Percentiles rank a stretch among this genome's conserved stretches.
These are phyloP conservation scores for Amyelois transitella DNA, from an alignment of 1,140 invertebrate species.

Conservation along the genomic window DNA sequence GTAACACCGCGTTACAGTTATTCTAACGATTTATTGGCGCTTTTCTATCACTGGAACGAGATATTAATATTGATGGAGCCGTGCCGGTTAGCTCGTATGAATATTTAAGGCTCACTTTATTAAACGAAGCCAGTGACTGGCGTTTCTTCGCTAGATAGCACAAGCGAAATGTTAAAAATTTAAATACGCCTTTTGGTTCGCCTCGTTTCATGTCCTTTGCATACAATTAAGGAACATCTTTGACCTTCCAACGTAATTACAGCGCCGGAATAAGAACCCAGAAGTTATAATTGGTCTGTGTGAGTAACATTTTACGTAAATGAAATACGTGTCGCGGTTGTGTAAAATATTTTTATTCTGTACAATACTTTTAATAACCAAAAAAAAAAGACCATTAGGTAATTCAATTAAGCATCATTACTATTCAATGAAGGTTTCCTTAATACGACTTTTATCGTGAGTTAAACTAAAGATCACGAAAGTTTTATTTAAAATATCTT, in stretches of 20 bases:
- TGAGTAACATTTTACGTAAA: background rate
- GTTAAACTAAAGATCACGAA: too few relatives aligned
- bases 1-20: slow-evolving; percentile 11
- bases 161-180: background rate
- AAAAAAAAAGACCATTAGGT: background rate
- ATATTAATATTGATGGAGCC: slow-evolving; percentile 48
- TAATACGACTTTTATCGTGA: too few relatives aligned
- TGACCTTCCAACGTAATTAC: background rate
- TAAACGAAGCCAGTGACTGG: slow-evolving; percentile 13
- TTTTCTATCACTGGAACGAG: slow-evolving; percentile 31
- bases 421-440: too few relatives aligned
- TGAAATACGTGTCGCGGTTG: background rate
- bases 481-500: too few relatives aligned
- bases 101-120: slow-evolving; percentile 34
- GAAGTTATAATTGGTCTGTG: background rate
- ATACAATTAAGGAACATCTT: background rate
- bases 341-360: background rate
- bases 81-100: slow-evolving; percentile 34
- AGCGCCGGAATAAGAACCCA: background rate
- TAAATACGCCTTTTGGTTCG: background rate
- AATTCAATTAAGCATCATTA: background rate
- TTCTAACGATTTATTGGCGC: slow-evolving; percentile 20
- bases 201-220: background rate
- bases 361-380: background rate
- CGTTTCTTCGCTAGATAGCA: slow-evolving; percentile 19